phyloP scores from a whole-genome alignment of 2,888 invertebrate genomes.

The Homarus gammarus region DNA sequence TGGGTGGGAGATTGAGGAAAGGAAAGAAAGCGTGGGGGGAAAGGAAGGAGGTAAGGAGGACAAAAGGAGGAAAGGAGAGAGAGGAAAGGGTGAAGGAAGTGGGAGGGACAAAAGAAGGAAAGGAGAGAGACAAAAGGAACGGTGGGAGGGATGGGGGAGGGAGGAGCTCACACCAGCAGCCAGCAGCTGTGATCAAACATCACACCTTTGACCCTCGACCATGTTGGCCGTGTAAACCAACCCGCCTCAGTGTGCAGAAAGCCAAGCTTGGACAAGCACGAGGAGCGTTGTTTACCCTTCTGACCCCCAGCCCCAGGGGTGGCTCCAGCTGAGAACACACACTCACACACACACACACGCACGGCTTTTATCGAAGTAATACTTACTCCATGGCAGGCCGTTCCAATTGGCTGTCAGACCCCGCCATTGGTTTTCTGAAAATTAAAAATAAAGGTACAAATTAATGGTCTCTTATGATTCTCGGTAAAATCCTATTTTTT shows the following conservation, averaged over 20 bases:
- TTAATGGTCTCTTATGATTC: too few relatives aligned
- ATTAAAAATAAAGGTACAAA: too few relatives aligned
- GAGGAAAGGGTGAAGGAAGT: neutral
- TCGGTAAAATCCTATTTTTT: too few relatives aligned
- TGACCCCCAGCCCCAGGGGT: neutral
- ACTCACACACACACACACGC: constrained; percentile 23
- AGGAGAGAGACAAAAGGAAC: neutral
- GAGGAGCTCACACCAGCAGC: too few relatives aligned
- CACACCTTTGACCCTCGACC: neutral
- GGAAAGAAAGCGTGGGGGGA: constrained; percentile 1
- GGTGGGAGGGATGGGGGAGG: neutral
- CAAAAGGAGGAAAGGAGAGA: constrained; percentile 26
- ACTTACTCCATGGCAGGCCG: constrained; percentile 76
- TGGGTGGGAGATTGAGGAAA: too few relatives aligned
- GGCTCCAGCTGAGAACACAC: neutral
- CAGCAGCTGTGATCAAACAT: too few relatives aligned
- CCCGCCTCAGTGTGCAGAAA: constrained; percentile 16
- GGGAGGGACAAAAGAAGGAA: neutral
- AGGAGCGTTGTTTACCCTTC: neutral
- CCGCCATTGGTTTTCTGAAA: constrained; percentile 75
- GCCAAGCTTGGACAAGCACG: constrained; percentile 23
- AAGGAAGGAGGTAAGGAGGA: constrained; percentile 19
- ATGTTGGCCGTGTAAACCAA: neutral
- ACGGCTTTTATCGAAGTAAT: constrained; percentile 45
- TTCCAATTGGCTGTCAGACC: constrained; percentile 75